Conservation (phyloP, 2,113 vertebrate species). For the Tinamus guttatus region DNA sequence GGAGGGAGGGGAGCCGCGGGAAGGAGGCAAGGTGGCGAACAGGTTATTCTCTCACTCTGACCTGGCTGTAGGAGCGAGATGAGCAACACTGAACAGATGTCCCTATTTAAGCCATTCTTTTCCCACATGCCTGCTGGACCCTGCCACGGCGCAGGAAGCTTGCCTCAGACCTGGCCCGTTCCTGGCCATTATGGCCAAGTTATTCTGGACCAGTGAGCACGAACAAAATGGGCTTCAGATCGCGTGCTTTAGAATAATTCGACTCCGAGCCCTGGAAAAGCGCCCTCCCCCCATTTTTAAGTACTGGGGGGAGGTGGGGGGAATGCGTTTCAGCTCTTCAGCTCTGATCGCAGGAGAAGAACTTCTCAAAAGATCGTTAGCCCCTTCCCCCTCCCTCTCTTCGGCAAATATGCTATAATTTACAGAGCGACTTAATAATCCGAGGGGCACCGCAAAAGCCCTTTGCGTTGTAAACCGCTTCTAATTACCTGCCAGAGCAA, state of each 20-base stretch:
- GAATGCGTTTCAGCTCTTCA: slow-evolving; percentile 63
- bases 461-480: slow-evolving; percentile 85
- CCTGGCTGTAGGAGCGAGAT: slow-evolving; percentile 87
- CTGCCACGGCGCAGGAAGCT: slow-evolving; percentile 93
- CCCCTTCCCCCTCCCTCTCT: slow-evolving; percentile 55
- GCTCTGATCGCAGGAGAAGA: slow-evolving; percentile 76
- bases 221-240: slow-evolving; percentile 96
- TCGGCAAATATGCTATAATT: slow-evolving; percentile 88
- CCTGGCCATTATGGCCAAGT: slow-evolving; percentile 96
- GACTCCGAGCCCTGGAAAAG: slow-evolving; percentile 77
- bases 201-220: slow-evolving; percentile 98
- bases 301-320: background rate
- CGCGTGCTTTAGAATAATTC: slow-evolving; percentile 93
- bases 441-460: slow-evolving; percentile 82
- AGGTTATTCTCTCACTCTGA: slow-evolving; percentile 88
- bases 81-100: slow-evolving; percentile 95
- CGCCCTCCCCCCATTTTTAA: slow-evolving; percentile 63
- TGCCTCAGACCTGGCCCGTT: slow-evolving; percentile 96
- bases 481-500: slow-evolving; percentile 95
- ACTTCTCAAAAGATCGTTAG: slow-evolving; percentile 77
- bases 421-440: slow-evolving; percentile 89
- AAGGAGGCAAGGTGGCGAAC: slow-evolving; percentile 76
- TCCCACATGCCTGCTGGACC: slow-evolving; percentile 91
- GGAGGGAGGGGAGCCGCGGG: slow-evolving; percentile 30
- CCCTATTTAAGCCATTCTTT: slow-evolving; percentile 93